A percentile compares a stretch with the other conserved stretches of the same genome.
These are phyloP conservation scores for Triplophysa dalaica DNA, from an alignment of 2,113 vertebrate species.

Conservation along the genomic window DNA sequence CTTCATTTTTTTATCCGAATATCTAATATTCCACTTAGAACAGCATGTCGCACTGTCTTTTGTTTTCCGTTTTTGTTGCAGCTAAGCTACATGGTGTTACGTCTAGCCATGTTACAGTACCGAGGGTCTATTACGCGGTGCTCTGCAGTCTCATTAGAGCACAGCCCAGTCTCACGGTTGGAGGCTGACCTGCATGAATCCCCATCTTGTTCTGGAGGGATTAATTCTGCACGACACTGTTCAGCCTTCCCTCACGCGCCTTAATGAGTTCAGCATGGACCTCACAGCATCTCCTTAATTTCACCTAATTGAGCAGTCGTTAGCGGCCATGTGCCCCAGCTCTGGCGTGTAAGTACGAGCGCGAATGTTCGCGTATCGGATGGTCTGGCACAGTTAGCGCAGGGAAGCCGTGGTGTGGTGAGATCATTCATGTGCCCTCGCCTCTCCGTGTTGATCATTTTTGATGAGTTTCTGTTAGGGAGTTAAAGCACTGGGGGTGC, in stretches of 20 bases:
- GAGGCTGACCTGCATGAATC: conserved; percentile 57
- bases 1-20: background rate
- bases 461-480: conserved; percentile 72
- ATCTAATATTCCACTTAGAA: background rate
- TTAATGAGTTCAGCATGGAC: conserved; percentile 75
- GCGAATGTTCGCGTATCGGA: conserved; percentile 47
- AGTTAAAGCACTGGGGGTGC: conserved; percentile 68
- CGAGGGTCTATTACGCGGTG: conserved; percentile 28
- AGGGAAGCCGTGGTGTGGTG: conserved; percentile 60
- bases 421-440: conserved; percentile 72
- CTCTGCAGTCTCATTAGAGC: conserved; percentile 57
- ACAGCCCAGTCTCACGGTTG: conserved; percentile 42
- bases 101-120: conserved; percentile 40
- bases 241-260: conserved; percentile 60
- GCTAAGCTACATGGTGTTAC: conserved; percentile 31
- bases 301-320: conserved; percentile 74
- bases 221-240: conserved; percentile 64
- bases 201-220: conserved; percentile 60
- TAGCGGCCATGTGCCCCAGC: conserved; percentile 68
- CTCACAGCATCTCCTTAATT: conserved; percentile 73
- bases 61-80: background rate
- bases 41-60: background rate
- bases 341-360: conserved; percentile 38
- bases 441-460: conserved; percentile 71
- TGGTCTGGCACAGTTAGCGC: conserved; percentile 61